A percentile compares a stretch with the other conserved stretches of the same genome.
Evolutionary conservation across 2,888 invertebrate species (phyloP).

Genomic region (Phengaris arion): DNA sequence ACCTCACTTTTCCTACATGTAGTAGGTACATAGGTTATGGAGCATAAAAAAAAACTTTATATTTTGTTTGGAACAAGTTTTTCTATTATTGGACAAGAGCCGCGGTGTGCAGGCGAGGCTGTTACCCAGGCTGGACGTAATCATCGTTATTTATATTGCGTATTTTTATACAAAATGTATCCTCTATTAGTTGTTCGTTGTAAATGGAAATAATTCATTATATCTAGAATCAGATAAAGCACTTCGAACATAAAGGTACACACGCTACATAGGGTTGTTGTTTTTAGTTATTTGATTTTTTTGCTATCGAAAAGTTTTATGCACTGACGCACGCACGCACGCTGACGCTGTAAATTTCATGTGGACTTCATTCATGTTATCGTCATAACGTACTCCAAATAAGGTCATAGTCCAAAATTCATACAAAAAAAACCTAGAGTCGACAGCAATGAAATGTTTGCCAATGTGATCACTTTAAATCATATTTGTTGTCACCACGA

Average conservation of each 20-base stretch:
- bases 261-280: constrained; percentile 4
- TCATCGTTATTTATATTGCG: background rate
- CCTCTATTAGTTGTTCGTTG: constrained; percentile 8
- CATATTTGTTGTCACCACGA: too few relatives aligned
- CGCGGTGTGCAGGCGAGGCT: background rate
- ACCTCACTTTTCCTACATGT: too few relatives aligned
- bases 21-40: too few relatives aligned
- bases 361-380: background rate
- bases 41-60: too few relatives aligned
- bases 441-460: too few relatives aligned
- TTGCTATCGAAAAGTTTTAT: background rate
- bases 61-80: constrained; percentile 6
- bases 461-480: too few relatives aligned
- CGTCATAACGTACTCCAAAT: too few relatives aligned
- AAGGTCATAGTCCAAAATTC: too few relatives aligned
- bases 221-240: constrained; percentile 4
- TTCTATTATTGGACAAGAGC: background rate
- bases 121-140: background rate
- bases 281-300: background rate
- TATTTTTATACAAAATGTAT: constrained; percentile 25
- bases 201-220: constrained; percentile 12
- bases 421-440: too few relatives aligned
- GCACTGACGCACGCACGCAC: too few relatives aligned
- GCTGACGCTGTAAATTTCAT: background rate
- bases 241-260: background rate